These are phyloP conservation scores for Zaprionus bogoriensis DNA, from an alignment of 2,888 invertebrate genomes.

Conservation along the genomic window DNA sequence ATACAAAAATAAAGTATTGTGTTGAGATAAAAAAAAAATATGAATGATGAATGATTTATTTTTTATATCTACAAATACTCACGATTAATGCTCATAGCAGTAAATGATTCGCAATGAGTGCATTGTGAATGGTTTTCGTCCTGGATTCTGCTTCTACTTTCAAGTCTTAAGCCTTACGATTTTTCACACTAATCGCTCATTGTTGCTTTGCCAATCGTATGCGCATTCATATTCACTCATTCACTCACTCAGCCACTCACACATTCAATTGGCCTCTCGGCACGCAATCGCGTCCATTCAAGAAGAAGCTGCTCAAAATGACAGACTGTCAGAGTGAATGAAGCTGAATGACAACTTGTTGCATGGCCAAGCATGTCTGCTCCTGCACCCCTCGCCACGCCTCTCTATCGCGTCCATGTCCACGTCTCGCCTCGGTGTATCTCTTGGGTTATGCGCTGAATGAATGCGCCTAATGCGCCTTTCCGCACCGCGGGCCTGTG, in stretches of 20 bases:
- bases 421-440: too few relatives aligned
- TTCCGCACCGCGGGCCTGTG: too few relatives aligned
- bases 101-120: not conserved
- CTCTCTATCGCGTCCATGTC: not conserved
- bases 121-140: not conserved
- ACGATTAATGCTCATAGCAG: too few relatives aligned
- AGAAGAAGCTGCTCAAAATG: not conserved
- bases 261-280: not conserved
- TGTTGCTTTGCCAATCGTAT: not conserved
- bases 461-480: slow-evolving; percentile 13
- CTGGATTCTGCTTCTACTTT: not conserved
- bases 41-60: too few relatives aligned
- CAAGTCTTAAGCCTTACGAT: not conserved
- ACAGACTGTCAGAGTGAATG: not conserved
- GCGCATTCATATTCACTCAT: not conserved
- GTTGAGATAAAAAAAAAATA: too few relatives aligned
- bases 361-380: not conserved
- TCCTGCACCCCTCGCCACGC: not conserved
- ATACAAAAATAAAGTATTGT: too few relatives aligned
- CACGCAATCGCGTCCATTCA: not conserved
- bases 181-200: not conserved
- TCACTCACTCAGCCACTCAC: not conserved
- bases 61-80: too few relatives aligned
- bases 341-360: not conserved
- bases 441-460: slow-evolving; percentile 2